Evolutionary conservation across 1,140 invertebrate genomes (phyloP), one percentile per base, ranked within the genome.

Genomic region (Drosophila obscura): DNA sequence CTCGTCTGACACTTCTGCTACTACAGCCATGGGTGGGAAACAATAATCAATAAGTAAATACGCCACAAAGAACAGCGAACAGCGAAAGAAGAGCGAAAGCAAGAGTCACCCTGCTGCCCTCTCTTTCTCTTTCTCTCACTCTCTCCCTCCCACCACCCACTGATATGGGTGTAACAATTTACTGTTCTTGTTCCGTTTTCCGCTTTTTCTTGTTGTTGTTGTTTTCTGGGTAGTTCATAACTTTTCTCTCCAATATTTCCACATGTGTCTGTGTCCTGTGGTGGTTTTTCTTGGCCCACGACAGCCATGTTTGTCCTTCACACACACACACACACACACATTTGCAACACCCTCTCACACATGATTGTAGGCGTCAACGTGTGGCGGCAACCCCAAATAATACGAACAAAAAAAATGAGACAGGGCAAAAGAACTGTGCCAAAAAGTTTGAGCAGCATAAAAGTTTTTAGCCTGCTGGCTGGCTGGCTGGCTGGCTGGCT

Each of bases 201-300:
- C 35, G 35, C 35, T 39, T 39, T 39, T 39, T 11, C 11, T 11
- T 35, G 35, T 59, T 58, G 43, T 44, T 11, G 35, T 11, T 35
- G 35, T 59, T 58, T 46, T 44, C 41, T 77, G 75, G 75, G 75
- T 77, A 77, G 75, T 77, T 77, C 75, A 75, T 80, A 66, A 73
- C 63, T 73, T 73, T 73, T 77, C 53, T 80, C 73, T 81, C 53
- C 67, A 69, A 48, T 57, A 44, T 48, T 53, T 45, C 24, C 49
- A 41, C 66, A 45, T 73, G 58, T 63, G 41, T 58, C 62, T 41
- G 62, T 52, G 62, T 35, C 58, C 61, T 81, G 78, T 85, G 82
- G 81, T 87, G 77, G 73, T 85, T 85, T 85, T 85, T 80, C 76
- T 80, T 85, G 59, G 73, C 81, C 74, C 57, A 62, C 43, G 77